These are phyloP conservation scores for Caenorhabditis sp. DNA, from an alignment of 2,888 invertebrate species.

Conservation along the genomic window DNA sequence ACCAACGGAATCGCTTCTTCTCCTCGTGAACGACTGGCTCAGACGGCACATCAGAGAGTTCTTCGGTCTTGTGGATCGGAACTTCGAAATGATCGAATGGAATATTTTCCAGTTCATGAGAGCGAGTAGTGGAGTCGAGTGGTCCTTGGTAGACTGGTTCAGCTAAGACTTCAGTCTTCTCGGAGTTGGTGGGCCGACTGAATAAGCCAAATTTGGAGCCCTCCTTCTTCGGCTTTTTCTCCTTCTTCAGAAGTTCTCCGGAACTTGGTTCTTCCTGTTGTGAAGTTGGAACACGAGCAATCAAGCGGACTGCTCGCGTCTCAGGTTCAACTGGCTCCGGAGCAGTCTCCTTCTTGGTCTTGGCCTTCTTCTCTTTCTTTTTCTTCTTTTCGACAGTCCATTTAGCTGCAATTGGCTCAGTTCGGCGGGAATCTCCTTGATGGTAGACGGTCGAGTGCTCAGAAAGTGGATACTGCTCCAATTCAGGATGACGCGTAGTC, in stretches of 20 bases:
- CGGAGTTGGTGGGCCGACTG: constrained; percentile 10
- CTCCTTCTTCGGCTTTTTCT: constrained; percentile 17
- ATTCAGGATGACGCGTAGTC: constrained; percentile 23
- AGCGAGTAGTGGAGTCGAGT: constrained; percentile 25
- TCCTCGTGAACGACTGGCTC: constrained; percentile 11
- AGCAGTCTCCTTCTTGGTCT: constrained; percentile 7
- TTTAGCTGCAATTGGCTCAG: constrained; percentile 4
- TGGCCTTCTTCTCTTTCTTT: constrained; percentile 27
- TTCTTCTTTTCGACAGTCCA: constrained; percentile 19
- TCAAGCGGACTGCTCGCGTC: constrained; percentile 30
- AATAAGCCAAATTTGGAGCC: constrained; percentile 41
- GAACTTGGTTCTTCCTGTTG: constrained; percentile 4
- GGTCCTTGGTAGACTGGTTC: constrained; percentile 20
- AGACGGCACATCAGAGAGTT: constrained; percentile 10
- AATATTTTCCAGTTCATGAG: constrained; percentile 27
- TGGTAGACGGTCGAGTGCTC: constrained; percentile 55
- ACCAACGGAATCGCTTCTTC: constrained; percentile 23
- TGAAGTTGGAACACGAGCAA: constrained; percentile 29
- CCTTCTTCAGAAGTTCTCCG: not conserved
- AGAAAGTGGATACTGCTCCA: constrained; percentile 45
- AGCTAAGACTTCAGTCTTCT: not conserved
- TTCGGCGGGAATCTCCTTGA: constrained; percentile 38
- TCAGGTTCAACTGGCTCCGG: constrained; percentile 21
- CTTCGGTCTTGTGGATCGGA: constrained; percentile 1
- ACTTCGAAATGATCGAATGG: constrained; percentile 32